Evolutionary conservation across 1,140 invertebrate species (phyloP).

Genomic region (Brachionus sp.): DNA sequence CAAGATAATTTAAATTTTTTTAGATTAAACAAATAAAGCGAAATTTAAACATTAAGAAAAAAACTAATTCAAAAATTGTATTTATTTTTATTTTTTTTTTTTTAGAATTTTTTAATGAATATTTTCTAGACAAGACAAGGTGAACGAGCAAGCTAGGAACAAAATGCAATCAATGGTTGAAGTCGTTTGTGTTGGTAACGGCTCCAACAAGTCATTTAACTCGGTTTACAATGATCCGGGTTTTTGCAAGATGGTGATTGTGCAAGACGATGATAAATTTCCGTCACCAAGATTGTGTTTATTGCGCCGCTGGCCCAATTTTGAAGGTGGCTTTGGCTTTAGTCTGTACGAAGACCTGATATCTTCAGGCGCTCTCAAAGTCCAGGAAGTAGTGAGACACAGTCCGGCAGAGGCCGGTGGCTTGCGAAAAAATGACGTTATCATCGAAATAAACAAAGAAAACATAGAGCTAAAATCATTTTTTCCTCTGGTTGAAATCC

Average conservation of each 20-base stretch:
- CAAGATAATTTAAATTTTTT: constrained; percentile 29
- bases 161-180: constrained; percentile 46
- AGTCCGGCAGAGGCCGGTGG: constrained; percentile 40
- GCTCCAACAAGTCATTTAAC: constrained; percentile 44
- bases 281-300: constrained; percentile 24
- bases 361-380: constrained; percentile 14
- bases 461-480: constrained; percentile 38
- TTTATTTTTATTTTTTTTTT: not conserved
- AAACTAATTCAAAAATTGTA: not conserved
- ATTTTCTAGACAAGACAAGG: not conserved
- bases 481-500: constrained; percentile 25
- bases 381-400: constrained; percentile 16
- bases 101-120: constrained; percentile 17
- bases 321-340: constrained; percentile 38
- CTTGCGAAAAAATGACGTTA: constrained; percentile 38
- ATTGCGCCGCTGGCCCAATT: constrained; percentile 38
- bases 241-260: constrained; percentile 44
- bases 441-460: constrained; percentile 33
- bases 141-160: not conserved
- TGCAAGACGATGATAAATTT: constrained; percentile 46
- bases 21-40: constrained; percentile 31
- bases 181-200: constrained; percentile 46
- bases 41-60: not conserved
- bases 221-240: constrained; percentile 39
- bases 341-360: constrained; percentile 30